These are phyloP conservation scores for Parnassius mnemosyne DNA, from an alignment of 2,888 invertebrate species.

Conservation along the genomic window DNA sequence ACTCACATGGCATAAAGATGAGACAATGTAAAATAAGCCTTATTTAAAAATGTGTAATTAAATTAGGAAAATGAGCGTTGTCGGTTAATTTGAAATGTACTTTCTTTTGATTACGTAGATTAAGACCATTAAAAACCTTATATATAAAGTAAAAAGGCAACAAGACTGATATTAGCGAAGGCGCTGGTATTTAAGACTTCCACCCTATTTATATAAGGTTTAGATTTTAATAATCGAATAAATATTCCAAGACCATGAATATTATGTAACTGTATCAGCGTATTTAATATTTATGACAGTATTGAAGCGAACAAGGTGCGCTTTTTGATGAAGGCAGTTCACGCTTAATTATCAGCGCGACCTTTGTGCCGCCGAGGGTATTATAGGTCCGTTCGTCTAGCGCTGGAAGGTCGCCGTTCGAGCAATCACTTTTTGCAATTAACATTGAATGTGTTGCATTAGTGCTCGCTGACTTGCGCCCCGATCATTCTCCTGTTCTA, in stretches of 20 bases:
- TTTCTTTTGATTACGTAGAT: too few species aligned
- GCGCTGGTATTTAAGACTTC: too few species aligned
- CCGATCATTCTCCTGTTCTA: conserved; percentile 7
- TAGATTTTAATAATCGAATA: too few species aligned
- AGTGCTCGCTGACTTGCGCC: background rate
- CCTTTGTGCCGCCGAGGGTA: conserved; percentile 22
- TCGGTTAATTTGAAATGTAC: too few species aligned
- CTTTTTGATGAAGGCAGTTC: conserved; percentile 8
- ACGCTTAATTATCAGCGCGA: conserved; percentile 9
- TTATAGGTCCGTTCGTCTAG: conserved; percentile 18
- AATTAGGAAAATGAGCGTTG: too few species aligned
- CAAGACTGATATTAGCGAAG: too few species aligned
- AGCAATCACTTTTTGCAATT: conserved; percentile 24
- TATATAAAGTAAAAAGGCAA: too few species aligned
- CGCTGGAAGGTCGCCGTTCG: conserved; percentile 17
- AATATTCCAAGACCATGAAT: background rate
- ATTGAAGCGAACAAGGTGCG: conserved; percentile 14
- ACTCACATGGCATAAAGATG: too few species aligned
- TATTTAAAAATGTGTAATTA: too few species aligned
- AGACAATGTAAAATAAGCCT: too few species aligned
- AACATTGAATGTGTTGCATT: conserved; percentile 8
- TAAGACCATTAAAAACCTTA: too few species aligned
- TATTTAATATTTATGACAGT: conserved; percentile 1
- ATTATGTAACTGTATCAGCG: conserved; percentile 2
- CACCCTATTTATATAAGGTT: too few species aligned